phyloP scores from a whole-genome alignment of 2,797 vertebrate species.

The Clarias platycephalus region DNA sequence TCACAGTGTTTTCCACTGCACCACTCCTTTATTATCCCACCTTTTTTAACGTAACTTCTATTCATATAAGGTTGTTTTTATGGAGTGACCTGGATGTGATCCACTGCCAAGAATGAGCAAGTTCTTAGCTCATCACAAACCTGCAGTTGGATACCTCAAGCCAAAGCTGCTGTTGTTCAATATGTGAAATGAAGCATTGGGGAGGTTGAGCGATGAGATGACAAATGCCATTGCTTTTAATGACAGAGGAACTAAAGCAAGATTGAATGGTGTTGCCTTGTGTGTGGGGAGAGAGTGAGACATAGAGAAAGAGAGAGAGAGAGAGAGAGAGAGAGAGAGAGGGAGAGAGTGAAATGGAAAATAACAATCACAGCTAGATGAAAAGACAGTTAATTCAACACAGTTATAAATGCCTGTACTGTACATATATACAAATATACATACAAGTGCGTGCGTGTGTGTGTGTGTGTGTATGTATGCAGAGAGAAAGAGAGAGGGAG shows the following conservation, averaged over 20 bases:
- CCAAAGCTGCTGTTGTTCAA: slow-evolving; percentile 33
- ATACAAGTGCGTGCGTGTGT: too few relatives aligned
- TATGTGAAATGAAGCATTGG: slow-evolving; percentile 47
- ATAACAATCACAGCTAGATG: slow-evolving; percentile 37
- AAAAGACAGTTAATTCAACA: background rate
- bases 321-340: background rate
- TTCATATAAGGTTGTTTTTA: slow-evolving; percentile 41
- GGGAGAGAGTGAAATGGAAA: background rate
- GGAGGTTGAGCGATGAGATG: slow-evolving; percentile 36
- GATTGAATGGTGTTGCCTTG: slow-evolving; percentile 44
- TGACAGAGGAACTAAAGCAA: slow-evolving; percentile 46
- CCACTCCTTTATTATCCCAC: slow-evolving; percentile 21
- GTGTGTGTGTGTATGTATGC: too few relatives aligned
- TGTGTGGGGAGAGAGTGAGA: slow-evolving; percentile 11
- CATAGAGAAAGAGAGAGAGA: background rate
- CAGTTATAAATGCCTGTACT: background rate
- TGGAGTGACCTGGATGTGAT: slow-evolving; percentile 36
- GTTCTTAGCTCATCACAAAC: slow-evolving; percentile 25
- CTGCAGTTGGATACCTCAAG: slow-evolving; percentile 3
- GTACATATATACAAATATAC: too few relatives aligned
- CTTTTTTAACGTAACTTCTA: slow-evolving; percentile 13
- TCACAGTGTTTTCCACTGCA: slow-evolving; percentile 37
- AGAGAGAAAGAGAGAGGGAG: too few relatives aligned
- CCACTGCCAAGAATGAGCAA: slow-evolving; percentile 7
- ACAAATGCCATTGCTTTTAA: slow-evolving; percentile 54